Conservation (phyloP, 2,797 vertebrate genomes). For the Phoxinus dragarum region DNA sequence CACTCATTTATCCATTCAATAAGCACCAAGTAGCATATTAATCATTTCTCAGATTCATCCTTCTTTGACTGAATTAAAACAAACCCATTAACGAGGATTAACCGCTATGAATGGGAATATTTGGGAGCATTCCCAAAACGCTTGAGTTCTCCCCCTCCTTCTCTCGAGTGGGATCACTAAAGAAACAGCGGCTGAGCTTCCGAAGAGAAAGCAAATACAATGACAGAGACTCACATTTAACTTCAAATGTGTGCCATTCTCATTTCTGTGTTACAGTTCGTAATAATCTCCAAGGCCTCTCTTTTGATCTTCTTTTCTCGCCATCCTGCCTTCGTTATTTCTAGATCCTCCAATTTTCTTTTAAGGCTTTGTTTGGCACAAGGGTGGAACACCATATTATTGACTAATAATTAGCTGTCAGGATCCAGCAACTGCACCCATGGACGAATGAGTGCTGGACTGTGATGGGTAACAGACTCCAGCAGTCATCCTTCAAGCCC, state of each 20-base stretch:
- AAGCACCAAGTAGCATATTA: conserved; percentile 77
- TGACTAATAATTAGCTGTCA: conserved; percentile 52
- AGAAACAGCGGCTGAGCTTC: conserved; percentile 70
- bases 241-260: conserved; percentile 66
- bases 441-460: neutral
- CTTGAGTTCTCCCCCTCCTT: conserved; percentile 73
- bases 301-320: conserved; percentile 29
- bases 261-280: conserved; percentile 57
- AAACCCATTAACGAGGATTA: conserved; percentile 83
- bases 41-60: conserved; percentile 78
- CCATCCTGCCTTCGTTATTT: neutral
- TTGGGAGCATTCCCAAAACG: conserved; percentile 77
- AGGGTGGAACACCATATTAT: conserved; percentile 31
- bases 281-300: conserved; percentile 41
- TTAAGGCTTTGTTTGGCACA: conserved; percentile 21
- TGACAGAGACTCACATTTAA: conserved; percentile 51
- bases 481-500: conserved; percentile 66
- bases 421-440: conserved; percentile 25
- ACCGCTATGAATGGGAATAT: conserved; percentile 78
- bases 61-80: conserved; percentile 80
- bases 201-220: conserved; percentile 70
- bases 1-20: conserved; percentile 74
- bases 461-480: conserved; percentile 21
- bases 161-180: conserved; percentile 76
- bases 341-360: neutral